A percentile compares a stretch with the other conserved stretches of the same genome.
Conservation (phyloP, 2,797 vertebrate genomes). For the Agapornis canus region DNA sequence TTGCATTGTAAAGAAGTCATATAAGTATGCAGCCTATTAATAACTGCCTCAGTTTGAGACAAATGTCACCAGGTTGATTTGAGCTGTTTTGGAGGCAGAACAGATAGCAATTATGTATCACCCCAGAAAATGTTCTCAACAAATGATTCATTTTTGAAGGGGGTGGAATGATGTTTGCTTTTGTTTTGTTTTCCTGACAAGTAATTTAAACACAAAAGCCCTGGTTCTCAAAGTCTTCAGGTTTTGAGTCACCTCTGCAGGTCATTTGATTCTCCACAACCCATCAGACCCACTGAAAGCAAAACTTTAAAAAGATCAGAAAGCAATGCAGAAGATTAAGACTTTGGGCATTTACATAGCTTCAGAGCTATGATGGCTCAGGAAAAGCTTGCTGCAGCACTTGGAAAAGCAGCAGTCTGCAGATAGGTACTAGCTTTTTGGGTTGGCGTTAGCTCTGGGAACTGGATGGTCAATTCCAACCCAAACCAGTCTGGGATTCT, state of each 20-base stretch:
- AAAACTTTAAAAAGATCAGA: background rate
- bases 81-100: constrained; percentile 36
- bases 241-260: background rate
- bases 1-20: constrained; percentile 55
- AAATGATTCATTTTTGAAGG: background rate
- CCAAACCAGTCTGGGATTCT: background rate
- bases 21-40: constrained; percentile 45
- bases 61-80: constrained; percentile 55
- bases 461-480: background rate
- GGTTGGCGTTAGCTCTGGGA: background rate
- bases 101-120: constrained; percentile 20
- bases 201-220: background rate
- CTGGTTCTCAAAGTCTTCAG: background rate
- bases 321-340: background rate
- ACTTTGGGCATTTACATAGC: background rate
- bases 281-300: background rate
- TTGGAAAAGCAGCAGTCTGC: background rate
- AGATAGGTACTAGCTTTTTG: background rate
- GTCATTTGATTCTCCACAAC: background rate
- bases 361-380: background rate
- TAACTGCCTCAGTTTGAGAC: constrained; percentile 38
- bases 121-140: background rate
- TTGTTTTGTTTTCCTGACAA: background rate
- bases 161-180: background rate
- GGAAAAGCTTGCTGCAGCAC: background rate